These are phyloP conservation scores for Hirtodrosophila trivittata DNA, from an alignment of 2,888 invertebrate species.

Conservation along the genomic window DNA sequence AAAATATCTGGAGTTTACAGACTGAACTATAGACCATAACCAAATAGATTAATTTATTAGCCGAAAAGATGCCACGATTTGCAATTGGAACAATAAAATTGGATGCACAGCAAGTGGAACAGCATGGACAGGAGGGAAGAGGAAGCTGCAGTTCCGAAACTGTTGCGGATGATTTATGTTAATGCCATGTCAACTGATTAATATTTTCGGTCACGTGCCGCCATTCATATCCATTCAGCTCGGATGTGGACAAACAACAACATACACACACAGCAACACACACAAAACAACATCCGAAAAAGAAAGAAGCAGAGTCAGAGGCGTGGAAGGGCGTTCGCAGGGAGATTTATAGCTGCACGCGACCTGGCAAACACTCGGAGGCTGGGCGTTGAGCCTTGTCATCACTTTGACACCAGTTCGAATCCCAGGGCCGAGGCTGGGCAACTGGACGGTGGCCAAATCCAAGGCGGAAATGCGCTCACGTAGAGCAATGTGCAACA, in stretches of 20 bases:
- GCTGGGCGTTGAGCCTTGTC: constrained; percentile 43
- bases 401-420: constrained; percentile 50
- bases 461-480: constrained; percentile 59
- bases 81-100: constrained; percentile 41
- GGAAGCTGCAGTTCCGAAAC: constrained; percentile 57
- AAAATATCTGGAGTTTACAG: too few relatives aligned
- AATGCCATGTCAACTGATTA: constrained; percentile 81
- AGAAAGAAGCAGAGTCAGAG: constrained; percentile 10
- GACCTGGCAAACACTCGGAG: constrained; percentile 49
- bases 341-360: constrained; percentile 55
- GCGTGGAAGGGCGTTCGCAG: constrained; percentile 18
- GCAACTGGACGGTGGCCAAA: constrained; percentile 8
- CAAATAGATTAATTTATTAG: constrained; percentile 11
- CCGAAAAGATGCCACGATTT: constrained; percentile 21
- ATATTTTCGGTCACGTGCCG: constrained; percentile 83
- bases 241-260: constrained; percentile 29
- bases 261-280: constrained; percentile 22
- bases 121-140: constrained; percentile 19
- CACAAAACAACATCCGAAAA: constrained; percentile 7
- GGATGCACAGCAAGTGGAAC: constrained; percentile 11
- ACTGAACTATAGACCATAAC: too few relatives aligned
- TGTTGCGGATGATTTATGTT: constrained; percentile 80
- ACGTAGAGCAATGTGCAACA: constrained; percentile 68
- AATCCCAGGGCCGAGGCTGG: background rate
- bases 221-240: constrained; percentile 52